A percentile compares a stretch with the other conserved stretches of the same genome.
Evolutionary conservation across 1,140 invertebrate species (phyloP).

Genomic region (Lepidostoma basale): DNA sequence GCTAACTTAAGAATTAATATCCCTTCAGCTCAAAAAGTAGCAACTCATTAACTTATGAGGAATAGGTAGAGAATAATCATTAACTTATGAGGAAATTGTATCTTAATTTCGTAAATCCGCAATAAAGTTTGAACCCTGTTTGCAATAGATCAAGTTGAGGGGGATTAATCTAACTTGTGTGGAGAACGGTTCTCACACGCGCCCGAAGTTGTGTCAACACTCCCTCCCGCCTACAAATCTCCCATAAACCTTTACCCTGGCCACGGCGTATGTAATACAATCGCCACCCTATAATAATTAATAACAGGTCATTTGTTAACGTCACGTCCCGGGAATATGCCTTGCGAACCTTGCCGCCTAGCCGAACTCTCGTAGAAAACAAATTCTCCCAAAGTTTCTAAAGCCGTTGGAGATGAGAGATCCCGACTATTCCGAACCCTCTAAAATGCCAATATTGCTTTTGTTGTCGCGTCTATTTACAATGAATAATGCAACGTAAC

Average conservation of each 20-base stretch:
- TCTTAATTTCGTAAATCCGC: neutral
- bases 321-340: conserved; percentile 32
- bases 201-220: conserved; percentile 8
- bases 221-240: conserved; percentile 26
- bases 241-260: conserved; percentile 27
- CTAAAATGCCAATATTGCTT: conserved; percentile 9
- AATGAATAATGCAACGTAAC: conserved; percentile 14
- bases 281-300: conserved; percentile 44
- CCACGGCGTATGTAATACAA: conserved; percentile 24
- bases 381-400: conserved; percentile 11
- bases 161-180: neutral
- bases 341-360: neutral
- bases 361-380: neutral
- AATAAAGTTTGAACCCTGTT: conserved; percentile 5
- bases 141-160: neutral
- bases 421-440: conserved; percentile 9
- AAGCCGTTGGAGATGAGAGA: conserved; percentile 10
- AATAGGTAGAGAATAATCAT: too few species aligned
- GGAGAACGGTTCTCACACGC: neutral
- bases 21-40: too few species aligned
- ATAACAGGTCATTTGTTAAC: conserved; percentile 45
- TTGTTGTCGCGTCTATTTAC: conserved; percentile 12
- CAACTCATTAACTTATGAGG: too few species aligned
- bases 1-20: too few species aligned
- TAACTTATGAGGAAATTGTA: neutral